Base-by-base conservation (phyloP, 1,140 invertebrate species). In the Arion vulgaris region DNA sequence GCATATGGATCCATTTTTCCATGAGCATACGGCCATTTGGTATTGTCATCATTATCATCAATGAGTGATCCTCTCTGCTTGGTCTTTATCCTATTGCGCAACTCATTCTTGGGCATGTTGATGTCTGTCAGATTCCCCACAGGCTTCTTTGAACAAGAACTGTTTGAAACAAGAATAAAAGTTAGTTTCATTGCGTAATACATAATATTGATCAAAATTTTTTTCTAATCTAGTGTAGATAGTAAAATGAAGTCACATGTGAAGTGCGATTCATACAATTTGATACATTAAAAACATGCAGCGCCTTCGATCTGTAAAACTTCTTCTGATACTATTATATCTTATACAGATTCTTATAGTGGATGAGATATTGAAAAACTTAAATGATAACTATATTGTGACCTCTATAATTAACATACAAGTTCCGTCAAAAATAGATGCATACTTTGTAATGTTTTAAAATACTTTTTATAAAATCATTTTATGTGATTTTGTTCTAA, bases 101-200 rank as follows among this genome's bases (percentile, higher is more conserved):
- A 51, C 38, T 80, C 75, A 41, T n/a, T 72, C 28, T 76, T 82
- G 74, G 80, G 36, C 80, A 82, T 68, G 19, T n/a, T 57, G n/a
- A 28, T 66, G 62, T 28, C 28, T 66, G 4, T 28, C 62, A 32
- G 62, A 23, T 66, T 7, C 7, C 7, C 62, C n/a, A 66, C 11
- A 23, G 17, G 28, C 0, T 17, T 66, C 62, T 32, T 11, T 66
- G n/a, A 17, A 23, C n/a, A 66, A 32, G 2, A 66, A 4, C n/a
- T 66, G 28, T 32, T 32, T 17, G 32, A 66, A 66, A 2, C 17
- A 57, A 57, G 26, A 4, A 2, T 23, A 57, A 57, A 57, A 15
- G 26, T 23, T 57, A 26, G 26, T 23, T 23, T 57, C 15, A 17
- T 23, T 66, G 53, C 17, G 23, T 32, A 32, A 66, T 32, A 32